Base-by-base conservation (phyloP, 1,140 invertebrate species). In the Drosophila suzukii region DNA sequence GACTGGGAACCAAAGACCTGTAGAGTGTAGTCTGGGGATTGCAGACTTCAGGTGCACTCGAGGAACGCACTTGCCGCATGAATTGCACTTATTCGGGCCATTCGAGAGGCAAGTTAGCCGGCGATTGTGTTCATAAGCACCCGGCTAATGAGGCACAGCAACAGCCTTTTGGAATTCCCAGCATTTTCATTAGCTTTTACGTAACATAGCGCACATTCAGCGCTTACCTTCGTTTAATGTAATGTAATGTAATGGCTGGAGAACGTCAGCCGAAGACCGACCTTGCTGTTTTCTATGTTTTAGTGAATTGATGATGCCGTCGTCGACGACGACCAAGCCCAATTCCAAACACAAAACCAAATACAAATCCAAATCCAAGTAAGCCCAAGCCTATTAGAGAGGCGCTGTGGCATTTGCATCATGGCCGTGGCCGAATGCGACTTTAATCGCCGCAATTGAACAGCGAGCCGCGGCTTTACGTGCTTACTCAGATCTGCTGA, bases 181-280 rank as follows among this genome's bases (percentile, higher is more conserved):
- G 74, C 78, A 86, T 81, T 78, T 86, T 81, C 81, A 83, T 78
- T 88, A 78, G 78, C 57, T 44, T 85, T 86, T 82, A 86, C 78
- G 79, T 71, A 85, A 85, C 43, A 41, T 38, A 66, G 36, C n/a
- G 50, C 39, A 66, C 17, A 50, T n/a, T 11, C 49, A 43, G 54
- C 54, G 53, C 38, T 85, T 78, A 81, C 81, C 82, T 85, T 86
- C 82, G 59, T 68, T 70, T 68, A 78, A 62, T 77, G 63, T 75
- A 75, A 75, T 70, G 61, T 75, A 66, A 66, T 72, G 56, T 67
- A 76, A 76, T 76, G 61, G 73, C 63, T 50, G 58, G 78, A 78
- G 83, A 85, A 84, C 81, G 81, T 50, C 80, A 65, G 75, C 70
- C 75, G 41, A 85, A 79, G 71, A 70, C 59, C 78, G 71, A 70